phyloP scores from a whole-genome alignment of 1,140 invertebrate genomes.

The Microvelia longipes region DNA sequence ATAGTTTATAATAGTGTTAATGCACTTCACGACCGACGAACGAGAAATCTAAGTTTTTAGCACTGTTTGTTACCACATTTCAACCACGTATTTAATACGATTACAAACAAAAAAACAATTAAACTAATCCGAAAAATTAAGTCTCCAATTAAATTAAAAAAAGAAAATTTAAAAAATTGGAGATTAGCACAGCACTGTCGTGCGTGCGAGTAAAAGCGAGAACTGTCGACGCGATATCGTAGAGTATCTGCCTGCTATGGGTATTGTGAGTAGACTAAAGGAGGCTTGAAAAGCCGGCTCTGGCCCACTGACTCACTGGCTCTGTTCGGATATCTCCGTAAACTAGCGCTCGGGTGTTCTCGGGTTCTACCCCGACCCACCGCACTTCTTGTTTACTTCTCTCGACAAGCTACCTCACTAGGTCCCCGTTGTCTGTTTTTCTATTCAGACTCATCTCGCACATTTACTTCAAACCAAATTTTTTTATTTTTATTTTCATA shows the following conservation, averaged over 20 bases:
- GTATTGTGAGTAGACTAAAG: not conserved
- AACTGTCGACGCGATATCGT: not conserved
- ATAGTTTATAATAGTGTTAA: not conserved
- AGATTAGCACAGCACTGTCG: not conserved
- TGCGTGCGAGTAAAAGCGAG: not conserved
- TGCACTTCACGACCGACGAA: too few relatives aligned
- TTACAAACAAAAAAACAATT: not conserved
- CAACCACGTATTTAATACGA: too few relatives aligned
- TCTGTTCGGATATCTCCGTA: conserved; percentile 12
- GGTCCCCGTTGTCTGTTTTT: too few relatives aligned
- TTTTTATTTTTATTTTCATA: too few relatives aligned
- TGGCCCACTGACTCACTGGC: conserved; percentile 22
- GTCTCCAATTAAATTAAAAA: conserved; percentile 3
- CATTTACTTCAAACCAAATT: too few relatives aligned
- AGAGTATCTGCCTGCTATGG: not conserved
- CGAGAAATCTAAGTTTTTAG: too few relatives aligned
- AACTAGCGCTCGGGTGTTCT: conserved; percentile 13
- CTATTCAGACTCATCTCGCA: too few relatives aligned
- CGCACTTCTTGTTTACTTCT: conserved; percentile 1
- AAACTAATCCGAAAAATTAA: not conserved
- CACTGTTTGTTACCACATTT: too few relatives aligned
- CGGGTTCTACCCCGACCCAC: conserved; percentile 12
- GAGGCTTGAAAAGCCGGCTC: not conserved
- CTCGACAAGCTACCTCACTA: not conserved
- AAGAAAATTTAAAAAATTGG: not conserved